Base-by-base conservation (phyloP, 2,888 invertebrate species). In the Pristionchus japonicus region DNA sequence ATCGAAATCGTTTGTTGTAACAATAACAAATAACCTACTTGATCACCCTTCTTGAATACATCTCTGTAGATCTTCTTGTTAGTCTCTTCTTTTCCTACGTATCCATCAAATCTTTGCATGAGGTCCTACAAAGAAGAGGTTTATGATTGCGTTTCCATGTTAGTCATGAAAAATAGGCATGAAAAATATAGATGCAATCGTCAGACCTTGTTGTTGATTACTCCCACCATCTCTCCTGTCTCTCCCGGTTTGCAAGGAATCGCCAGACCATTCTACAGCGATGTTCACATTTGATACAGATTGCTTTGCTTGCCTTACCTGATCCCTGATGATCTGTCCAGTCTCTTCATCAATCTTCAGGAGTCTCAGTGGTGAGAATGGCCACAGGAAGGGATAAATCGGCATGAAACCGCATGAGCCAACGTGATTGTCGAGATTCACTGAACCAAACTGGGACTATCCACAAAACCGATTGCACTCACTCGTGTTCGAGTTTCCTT, bases 141-240 rank as follows among this genome's bases (percentile, higher is more conserved):
- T 27, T 52, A 17, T 52, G 20, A 31, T 52, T 34, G 6, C n/a
- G 20, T 17, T 20, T 52, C 20, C 20, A 52, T 52, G n/a, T n/a
- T 52, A 17, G 17, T 49, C 23, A n/a, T n/a, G n/a, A n/a, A n/a
- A n/a, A n/a, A n/a, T n/a, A n/a, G n/a, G n/a, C n/a, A n/a, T n/a
- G 27, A 52, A 31, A 34, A 3, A 67, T 27, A 15, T 23, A n/a
- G n/a, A 23, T 70, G n/a, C 49, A 1, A 7, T 1, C n/a, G n/a
- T n/a, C 57, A n/a, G 15, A 89, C 89, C 86, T 96, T 96, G 37
- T 96, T 96, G 77, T 97, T 96, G 91, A 99, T 99, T 96, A 98
- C 98, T 0, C 99, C 99, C 88, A 99, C 97, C 94, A 99, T 97
- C 87, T 98, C 98, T 20, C 99, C 99, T 0, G 98, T 97, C 95